Conservation (phyloP, 2,888 invertebrate species). For the Serrognathus titanus region DNA sequence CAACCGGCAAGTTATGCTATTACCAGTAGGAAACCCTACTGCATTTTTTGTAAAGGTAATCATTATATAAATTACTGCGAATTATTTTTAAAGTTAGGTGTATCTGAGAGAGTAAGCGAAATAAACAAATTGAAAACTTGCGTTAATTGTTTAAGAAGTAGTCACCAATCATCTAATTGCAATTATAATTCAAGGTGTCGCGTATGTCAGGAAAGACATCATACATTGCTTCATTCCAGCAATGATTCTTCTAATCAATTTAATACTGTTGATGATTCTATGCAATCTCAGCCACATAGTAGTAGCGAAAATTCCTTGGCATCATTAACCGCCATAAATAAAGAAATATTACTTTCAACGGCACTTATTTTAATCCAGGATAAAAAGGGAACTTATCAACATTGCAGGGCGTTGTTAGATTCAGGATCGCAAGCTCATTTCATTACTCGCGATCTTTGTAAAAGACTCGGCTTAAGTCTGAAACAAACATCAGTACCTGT, state of each 20-base stretch:
- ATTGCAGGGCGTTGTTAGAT: conserved; percentile 8
- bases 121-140: conserved; percentile 2
- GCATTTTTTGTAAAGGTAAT: neutral
- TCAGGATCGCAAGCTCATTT: conserved; percentile 5
- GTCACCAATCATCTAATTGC: neutral
- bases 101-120: neutral
- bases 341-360: conserved; percentile 4
- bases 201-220: conserved; percentile 2
- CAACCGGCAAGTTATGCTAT: neutral
- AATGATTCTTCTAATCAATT: neutral
- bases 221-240: conserved; percentile 6
- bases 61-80: neutral
- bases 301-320: neutral
- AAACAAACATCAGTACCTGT: neutral
- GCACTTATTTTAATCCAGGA: neutral
- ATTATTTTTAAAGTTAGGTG: neutral
- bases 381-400: neutral
- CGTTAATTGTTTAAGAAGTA: conserved; percentile 3
- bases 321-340: neutral
- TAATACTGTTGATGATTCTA: neutral
- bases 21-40: neutral
- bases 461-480: neutral
- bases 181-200: neutral
- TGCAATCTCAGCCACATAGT: neutral
- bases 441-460: neutral